Evolutionary conservation across 2,113 vertebrate genomes (phyloP).

Genomic region (Ceyx cyanopectus): DNA sequence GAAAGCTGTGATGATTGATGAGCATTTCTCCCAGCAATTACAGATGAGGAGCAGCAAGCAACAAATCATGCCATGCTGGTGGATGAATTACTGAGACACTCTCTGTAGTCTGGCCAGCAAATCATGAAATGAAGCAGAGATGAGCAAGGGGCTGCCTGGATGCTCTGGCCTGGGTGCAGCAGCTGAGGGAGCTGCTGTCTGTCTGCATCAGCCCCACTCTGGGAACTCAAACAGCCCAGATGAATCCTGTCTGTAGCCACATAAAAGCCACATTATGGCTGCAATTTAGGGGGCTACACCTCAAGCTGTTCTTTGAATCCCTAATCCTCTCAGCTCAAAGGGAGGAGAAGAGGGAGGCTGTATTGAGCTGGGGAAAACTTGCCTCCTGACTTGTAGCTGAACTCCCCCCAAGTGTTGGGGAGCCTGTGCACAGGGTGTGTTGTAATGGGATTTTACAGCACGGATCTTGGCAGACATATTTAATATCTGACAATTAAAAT

Average conservation of each 20-base stretch:
- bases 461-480: constrained; percentile 2
- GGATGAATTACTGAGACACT: not conserved
- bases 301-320: not conserved
- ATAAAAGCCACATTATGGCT: not conserved
- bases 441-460: constrained; percentile 31
- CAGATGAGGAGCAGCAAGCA: constrained; percentile 30
- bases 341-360: not conserved
- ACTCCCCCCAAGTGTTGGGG: not conserved
- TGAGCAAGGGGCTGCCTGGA: constrained; percentile 54
- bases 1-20: constrained; percentile 8
- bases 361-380: not conserved
- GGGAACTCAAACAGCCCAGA: constrained; percentile 2
- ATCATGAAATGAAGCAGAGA: constrained; percentile 34
- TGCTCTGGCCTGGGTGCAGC: constrained; percentile 22
- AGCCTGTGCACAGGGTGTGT: not conserved
- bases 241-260: not conserved
- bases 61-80: not conserved
- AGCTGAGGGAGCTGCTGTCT: constrained; percentile 46
- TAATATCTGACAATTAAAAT: constrained; percentile 45
- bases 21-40: constrained; percentile 6
- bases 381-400: not conserved
- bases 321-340: not conserved
- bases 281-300: not conserved
- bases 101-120: constrained; percentile 53
- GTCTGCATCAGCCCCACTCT: not conserved